Percentiles rank a stretch among this genome's conserved stretches.
phyloP scores from a whole-genome alignment of 2,888 invertebrate species.

The Xylocampa areola region DNA sequence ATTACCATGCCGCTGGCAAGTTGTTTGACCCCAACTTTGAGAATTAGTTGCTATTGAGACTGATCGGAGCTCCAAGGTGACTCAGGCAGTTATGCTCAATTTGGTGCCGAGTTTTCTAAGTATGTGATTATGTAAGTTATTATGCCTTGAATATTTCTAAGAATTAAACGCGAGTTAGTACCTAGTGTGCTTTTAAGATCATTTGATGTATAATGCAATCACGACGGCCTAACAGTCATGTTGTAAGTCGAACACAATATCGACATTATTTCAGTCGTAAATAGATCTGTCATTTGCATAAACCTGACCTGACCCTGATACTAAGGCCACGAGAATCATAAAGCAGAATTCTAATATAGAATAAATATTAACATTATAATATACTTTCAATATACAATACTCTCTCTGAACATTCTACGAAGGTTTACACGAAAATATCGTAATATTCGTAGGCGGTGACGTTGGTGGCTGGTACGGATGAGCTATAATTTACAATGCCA shows the following conservation, averaged over 20 bases:
- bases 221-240: conserved; percentile 13
- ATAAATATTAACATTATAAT: conserved; percentile 29
- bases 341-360: conserved; percentile 39
- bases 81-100: conserved; percentile 27
- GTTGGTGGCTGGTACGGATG: conserved; percentile 79
- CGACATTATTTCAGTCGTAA: conserved; percentile 36
- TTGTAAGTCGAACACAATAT: conserved; percentile 25
- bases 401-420: conserved; percentile 48
- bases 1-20: conserved; percentile 69
- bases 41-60: conserved; percentile 54
- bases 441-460: conserved; percentile 74
- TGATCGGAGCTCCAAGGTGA: conserved; percentile 45
- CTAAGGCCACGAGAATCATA: conserved; percentile 44
- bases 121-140: conserved; percentile 31
- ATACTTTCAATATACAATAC: conserved; percentile 50
- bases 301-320: conserved; percentile 46
- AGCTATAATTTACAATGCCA: conserved; percentile 77
- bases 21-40: conserved; percentile 71
- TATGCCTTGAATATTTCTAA: conserved; percentile 12
- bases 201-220: neutral
- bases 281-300: conserved; percentile 38
- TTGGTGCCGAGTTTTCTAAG: conserved; percentile 30
- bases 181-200: no score
- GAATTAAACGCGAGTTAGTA: neutral
- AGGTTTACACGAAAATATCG: conserved; percentile 68